Conservation (phyloP, 2,113 vertebrate species). For the Pitta sordida region DNA sequence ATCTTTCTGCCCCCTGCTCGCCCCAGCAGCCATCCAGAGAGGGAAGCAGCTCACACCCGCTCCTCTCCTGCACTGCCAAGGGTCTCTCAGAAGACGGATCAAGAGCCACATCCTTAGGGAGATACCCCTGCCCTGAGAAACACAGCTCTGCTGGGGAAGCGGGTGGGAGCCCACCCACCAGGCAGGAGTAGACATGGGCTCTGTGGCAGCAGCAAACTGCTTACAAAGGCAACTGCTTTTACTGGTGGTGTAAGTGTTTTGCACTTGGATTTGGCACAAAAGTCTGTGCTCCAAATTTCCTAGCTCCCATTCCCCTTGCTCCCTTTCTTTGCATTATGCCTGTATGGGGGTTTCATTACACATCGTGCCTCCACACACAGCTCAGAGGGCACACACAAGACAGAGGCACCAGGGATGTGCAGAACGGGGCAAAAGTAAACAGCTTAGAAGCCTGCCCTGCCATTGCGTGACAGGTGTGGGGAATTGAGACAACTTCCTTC, state of each 20-base stretch:
- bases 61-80: background rate
- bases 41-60: background rate
- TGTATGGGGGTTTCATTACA: background rate
- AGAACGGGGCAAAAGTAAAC: background rate
- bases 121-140: fast-evolving
- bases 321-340: background rate
- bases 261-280: background rate
- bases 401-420: background rate
- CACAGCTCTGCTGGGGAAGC: background rate
- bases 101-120: fast-evolving
- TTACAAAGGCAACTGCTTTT: fast-evolving
- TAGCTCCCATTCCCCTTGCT: background rate
- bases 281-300: background rate
- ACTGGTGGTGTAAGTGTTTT: fast-evolving
- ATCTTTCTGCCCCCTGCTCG: background rate
- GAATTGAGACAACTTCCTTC: background rate
- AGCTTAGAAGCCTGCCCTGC: background rate
- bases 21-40: background rate
- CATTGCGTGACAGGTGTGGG: background rate
- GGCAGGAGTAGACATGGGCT: background rate
- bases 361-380: fast-evolving
- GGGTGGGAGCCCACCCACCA: fast-evolving
- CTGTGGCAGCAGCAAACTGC: background rate
- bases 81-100: background rate
- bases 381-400: background rate